Evolutionary conservation across 2,113 vertebrate species (phyloP), one percentile per base, ranked within the genome.

Genomic region (Dipodomys stephensi): DNA sequence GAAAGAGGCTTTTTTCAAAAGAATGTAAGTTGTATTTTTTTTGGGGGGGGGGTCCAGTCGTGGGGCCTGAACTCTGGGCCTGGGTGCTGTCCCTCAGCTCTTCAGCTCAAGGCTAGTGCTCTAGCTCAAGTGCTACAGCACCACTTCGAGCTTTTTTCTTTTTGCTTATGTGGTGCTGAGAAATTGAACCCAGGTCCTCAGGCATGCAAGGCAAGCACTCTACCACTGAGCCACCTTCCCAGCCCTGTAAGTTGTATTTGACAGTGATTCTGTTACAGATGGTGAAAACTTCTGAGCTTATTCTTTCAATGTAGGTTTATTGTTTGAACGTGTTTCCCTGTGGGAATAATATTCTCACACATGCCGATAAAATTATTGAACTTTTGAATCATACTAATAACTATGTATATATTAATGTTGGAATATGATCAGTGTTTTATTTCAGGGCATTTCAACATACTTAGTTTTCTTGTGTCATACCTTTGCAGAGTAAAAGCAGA

Each of bases 1-100:
- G 99, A 93, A 99, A 99, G 95, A 96, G 99, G 93, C 98, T 99
- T 25, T 99, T 99, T 97, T 99, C 99, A 73, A 99, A 99, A 97
- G 99, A 99, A 96, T 97, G 98, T 99, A 97, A 98, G 98, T 97
- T 82, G 49, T 87, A 25, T 88, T 94, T 92, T 39, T 39, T 39
- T 39, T 5, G 39, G 39, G 39, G 39, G 39, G 39, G 39, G 39
- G 39, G 39, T 39, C 39, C 39, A 39, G 39, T 39, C 39, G 5
- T 39, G 39, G 39, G 39, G 39, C 39, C 39, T 39, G 39, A 39
- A 39, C 39, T 39, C 39, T 39, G 39, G 39, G 39, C 39, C 39
- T 39, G 39, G 5, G 39, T 6, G 39, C 5, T 39, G 39, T 39
- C 39, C 39, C 39, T 39, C 39, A 39, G 39, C 39, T 39, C 39